Percentiles rank a stretch among this genome's conserved stretches.
phyloP scores from a whole-genome alignment of 2,797 vertebrate species.

The Clarias fuscus region DNA sequence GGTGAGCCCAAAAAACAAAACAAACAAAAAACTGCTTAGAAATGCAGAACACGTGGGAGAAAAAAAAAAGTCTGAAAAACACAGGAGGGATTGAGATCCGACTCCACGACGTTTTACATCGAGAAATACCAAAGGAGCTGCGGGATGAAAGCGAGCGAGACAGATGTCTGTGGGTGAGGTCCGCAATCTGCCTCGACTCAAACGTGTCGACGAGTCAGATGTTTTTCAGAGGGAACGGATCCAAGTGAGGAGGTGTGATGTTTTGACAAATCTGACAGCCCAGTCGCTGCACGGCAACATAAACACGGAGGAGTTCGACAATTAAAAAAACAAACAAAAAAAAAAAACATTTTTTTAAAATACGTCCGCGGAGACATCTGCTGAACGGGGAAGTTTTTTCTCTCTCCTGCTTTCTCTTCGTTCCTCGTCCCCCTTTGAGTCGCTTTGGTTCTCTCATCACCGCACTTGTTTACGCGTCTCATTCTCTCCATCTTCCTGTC shows the following conservation, averaged over 20 bases:
- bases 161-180: slow-evolving; percentile 16
- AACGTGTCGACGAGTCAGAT: slow-evolving; percentile 12
- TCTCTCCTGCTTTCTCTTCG: not conserved
- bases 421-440: not conserved
- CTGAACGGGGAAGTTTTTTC: not conserved
- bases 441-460: slow-evolving; percentile 7
- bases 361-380: slow-evolving; percentile 22
- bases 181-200: slow-evolving; percentile 10
- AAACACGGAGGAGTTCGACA: slow-evolving; percentile 12
- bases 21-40: not conserved
- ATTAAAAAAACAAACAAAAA: not conserved
- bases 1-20: no score
- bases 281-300: slow-evolving; percentile 13
- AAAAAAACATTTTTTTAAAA: not conserved
- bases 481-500: not conserved
- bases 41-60: not conserved
- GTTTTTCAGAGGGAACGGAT: not conserved
- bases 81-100: not conserved
- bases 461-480: slow-evolving; percentile 12
- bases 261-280: slow-evolving; percentile 33
- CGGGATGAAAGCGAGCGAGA: slow-evolving; percentile 36
- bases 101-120: not conserved
- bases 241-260: slow-evolving; percentile 6
- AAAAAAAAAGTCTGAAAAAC: not conserved
- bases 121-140: slow-evolving; percentile 1